Evolutionary conservation across 2,797 vertebrate genomes (phyloP).

Genomic region (Coregonus ussuriensis): DNA sequence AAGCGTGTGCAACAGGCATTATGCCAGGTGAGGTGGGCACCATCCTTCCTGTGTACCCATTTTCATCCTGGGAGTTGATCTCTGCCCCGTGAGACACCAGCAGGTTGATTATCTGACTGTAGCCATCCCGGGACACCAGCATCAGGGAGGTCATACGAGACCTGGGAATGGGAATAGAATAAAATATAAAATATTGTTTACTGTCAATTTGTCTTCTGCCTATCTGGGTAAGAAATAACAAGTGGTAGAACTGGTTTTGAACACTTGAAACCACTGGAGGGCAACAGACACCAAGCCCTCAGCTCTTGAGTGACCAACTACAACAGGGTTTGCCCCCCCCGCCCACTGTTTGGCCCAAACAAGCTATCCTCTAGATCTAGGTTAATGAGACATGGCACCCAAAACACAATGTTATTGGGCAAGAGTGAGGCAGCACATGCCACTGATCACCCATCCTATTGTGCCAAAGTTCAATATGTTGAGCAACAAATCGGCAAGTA

Average conservation of each 20-base stretch:
- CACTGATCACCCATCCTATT: neutral
- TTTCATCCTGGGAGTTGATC: constrained; percentile 80
- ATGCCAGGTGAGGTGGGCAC: neutral
- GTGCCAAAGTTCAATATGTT: neutral
- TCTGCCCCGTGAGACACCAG: constrained; percentile 85
- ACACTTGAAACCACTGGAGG: constrained; percentile 42
- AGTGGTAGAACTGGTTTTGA: neutral
- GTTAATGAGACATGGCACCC: neutral
- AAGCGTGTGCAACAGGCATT: neutral
- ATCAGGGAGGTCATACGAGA: constrained; percentile 86
- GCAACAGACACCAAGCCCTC: constrained; percentile 40
- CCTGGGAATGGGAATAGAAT: constrained; percentile 61
- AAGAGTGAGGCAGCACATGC: neutral
- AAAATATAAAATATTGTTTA: neutral
- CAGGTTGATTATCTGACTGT: constrained; percentile 81
- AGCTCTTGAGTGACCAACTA: neutral
- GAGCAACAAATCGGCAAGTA: neutral
- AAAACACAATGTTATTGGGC: neutral
- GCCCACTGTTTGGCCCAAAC: neutral
- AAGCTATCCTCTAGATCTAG: no score
- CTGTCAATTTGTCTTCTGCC: neutral
- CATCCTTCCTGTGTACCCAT: constrained; percentile 85
- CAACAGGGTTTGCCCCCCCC: no score
- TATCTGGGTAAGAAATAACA: neutral
- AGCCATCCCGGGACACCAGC: constrained; percentile 83